These are phyloP conservation scores for Bombus picipes DNA, from an alignment of 1,140 invertebrate species.

Conservation along the genomic window DNA sequence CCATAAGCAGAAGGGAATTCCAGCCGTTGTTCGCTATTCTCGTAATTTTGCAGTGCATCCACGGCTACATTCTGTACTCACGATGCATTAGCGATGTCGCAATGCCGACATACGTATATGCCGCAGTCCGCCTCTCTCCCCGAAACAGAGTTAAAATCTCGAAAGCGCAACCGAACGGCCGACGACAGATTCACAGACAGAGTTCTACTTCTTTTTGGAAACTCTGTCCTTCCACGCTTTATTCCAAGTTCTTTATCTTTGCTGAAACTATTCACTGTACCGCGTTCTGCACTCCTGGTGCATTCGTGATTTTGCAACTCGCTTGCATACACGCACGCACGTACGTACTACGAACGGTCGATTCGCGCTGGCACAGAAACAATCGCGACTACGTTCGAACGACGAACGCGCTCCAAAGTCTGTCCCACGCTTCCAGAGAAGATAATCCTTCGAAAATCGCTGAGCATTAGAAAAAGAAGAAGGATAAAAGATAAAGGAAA, in stretches of 20 bases:
- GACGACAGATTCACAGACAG: constrained; percentile 7
- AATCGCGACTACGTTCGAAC: constrained; percentile 6
- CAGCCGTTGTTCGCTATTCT: constrained; percentile 37
- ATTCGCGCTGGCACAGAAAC: constrained; percentile 27
- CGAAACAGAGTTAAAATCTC: constrained; percentile 53
- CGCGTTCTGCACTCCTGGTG: constrained; percentile 59
- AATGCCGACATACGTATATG: constrained; percentile 30
- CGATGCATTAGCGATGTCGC: constrained; percentile 67
- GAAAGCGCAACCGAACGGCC: constrained; percentile 25
- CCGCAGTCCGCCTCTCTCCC: background rate
- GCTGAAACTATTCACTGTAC: constrained; percentile 58
- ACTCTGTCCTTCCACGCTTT: constrained; percentile 6
- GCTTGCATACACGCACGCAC: background rate
- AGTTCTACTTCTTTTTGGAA: constrained; percentile 31
- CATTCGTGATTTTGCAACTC: constrained; percentile 59
- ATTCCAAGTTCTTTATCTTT: constrained; percentile 57
- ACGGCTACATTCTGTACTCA: constrained; percentile 52
- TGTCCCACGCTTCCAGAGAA: constrained; percentile 22
- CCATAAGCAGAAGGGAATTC: constrained; percentile 49
- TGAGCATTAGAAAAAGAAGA: background rate
- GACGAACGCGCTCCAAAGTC: constrained; percentile 10
- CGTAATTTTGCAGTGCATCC: constrained; percentile 61
- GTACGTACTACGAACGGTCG: background rate
- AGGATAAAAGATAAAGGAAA: background rate
- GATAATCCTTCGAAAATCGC: constrained; percentile 53